Base-by-base conservation (phyloP, 1,140 invertebrate species). In the Lycorma delicatula region DNA sequence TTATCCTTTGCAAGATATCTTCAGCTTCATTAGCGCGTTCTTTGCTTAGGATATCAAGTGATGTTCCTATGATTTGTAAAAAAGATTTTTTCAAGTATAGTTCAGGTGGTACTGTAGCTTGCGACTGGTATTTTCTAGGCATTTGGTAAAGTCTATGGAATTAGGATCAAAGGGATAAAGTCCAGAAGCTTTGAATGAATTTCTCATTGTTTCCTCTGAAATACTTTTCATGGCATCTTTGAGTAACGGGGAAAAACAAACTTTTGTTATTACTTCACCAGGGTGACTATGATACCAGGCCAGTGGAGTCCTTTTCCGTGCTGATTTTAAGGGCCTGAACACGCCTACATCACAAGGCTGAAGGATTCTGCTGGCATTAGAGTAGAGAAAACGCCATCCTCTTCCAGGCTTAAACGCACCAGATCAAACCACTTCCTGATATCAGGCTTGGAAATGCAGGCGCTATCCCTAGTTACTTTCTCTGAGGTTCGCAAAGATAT, bases 341-440 rank as follows among this genome's bases (percentile, higher is more conserved):
- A 51, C 9, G 7, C 18, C 25, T 51, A 7, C 25, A 31, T 51
- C 25, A 31, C 9, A 7, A 11, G 9, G 7, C 18, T 48, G 18
- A 52, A 52, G 6, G n/a, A 52, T 34, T 31, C 13, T 7, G 23
- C 6, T 16, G 7, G 11, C 13, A 6, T 52, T 52, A 9, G 7
- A 18, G n/a, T 34, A 34, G n/a, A 7, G 7, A 9, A n/a, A 18
- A 57, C 26, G 34, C 58, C 38, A 13, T 56, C 47, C 47, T 64
- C 59, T 27, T 29, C 54, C 12, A 71, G 60, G 60, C 60, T 68
- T 12, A 31, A 48, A 49, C 64, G 48, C 36, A 67, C 51, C 41
- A 67, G 34, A n/a, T 26, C 12, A 62, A 70, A 70, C 67, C 65
- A 70, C 9, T 58, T 56, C 58, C 60, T 58, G 7, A 71, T 65